Evolutionary conservation across 2,113 vertebrate species (phyloP).

Genomic region (Oryzias melastigma): DNA sequence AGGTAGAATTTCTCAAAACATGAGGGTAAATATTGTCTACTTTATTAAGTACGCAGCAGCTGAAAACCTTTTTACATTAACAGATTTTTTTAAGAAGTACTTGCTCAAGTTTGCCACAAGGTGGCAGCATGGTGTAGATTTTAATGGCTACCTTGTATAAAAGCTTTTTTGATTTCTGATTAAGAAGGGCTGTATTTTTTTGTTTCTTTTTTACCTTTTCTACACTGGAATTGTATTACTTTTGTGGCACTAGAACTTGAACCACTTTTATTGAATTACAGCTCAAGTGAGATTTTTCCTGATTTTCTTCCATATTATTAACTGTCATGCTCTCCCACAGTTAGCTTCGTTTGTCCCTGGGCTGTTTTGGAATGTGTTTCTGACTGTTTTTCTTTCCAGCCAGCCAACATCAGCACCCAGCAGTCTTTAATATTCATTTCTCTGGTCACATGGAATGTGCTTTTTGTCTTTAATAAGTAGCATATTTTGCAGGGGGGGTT

Average conservation of each 20-base stretch:
- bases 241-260: slow-evolving; percentile 11
- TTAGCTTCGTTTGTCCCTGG: slow-evolving; percentile 36
- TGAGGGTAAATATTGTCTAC: background rate
- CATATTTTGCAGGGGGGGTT: slow-evolving; percentile 26
- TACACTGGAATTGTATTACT: background rate
- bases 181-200: slow-evolving; percentile 3
- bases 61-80: no score
- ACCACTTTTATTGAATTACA: slow-evolving; percentile 14
- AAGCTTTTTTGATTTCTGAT: no score
- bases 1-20: no score
- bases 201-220: background rate
- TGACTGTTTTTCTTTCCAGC: slow-evolving; percentile 20
- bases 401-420: slow-evolving; percentile 46
- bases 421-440: slow-evolving; percentile 36
- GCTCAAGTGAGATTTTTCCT: slow-evolving; percentile 21
- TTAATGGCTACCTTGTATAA: background rate
- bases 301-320: slow-evolving; percentile 37
- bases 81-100: background rate
- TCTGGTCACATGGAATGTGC: slow-evolving; percentile 25
- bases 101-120: slow-evolving; percentile 44
- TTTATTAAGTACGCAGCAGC: no score
- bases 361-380: slow-evolving; percentile 48
- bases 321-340: slow-evolving; percentile 28
- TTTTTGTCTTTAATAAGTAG: slow-evolving; percentile 49
- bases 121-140: slow-evolving; percentile 48